A percentile compares a stretch with the other conserved stretches of the same genome.
phyloP scores from a whole-genome alignment of 2,888 invertebrate species.

The Girardia tigrina region DNA sequence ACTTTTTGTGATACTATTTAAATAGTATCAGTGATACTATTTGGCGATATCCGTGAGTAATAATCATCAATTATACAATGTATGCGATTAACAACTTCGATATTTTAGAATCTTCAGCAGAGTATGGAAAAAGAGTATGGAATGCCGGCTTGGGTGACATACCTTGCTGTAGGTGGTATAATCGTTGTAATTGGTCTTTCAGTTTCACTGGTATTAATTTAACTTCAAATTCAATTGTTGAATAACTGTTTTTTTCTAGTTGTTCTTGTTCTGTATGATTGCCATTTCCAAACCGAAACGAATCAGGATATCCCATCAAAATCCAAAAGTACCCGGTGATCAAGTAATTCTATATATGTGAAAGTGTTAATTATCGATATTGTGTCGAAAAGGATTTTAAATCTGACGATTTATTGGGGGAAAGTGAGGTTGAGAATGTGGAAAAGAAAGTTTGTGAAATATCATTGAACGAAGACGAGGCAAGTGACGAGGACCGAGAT shows the following conservation, averaged over 20 bases:
- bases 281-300: not conserved
- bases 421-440: not conserved
- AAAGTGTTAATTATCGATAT: not conserved
- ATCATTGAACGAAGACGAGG: not conserved
- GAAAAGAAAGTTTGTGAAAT: not conserved
- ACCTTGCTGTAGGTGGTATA: not conserved
- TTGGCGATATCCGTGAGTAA: too few species aligned
- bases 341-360: not conserved
- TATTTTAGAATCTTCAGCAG: not conserved
- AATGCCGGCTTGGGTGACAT: not conserved
- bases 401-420: not conserved
- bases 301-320: not conserved
- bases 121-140: not conserved
- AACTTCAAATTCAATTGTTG: not conserved
- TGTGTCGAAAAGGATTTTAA: not conserved
- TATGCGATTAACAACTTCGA: too few species aligned
- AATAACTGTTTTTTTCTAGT: not conserved
- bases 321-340: not conserved
- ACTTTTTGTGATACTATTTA: too few species aligned
- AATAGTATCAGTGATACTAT: too few species aligned
- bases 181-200: not conserved
- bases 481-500: not conserved
- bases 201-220: not conserved
- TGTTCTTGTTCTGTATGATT: not conserved
- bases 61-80: too few species aligned